Base-by-base conservation (phyloP, 92 coral and sea anemone species). In the Paramuricea clavata region DNA sequence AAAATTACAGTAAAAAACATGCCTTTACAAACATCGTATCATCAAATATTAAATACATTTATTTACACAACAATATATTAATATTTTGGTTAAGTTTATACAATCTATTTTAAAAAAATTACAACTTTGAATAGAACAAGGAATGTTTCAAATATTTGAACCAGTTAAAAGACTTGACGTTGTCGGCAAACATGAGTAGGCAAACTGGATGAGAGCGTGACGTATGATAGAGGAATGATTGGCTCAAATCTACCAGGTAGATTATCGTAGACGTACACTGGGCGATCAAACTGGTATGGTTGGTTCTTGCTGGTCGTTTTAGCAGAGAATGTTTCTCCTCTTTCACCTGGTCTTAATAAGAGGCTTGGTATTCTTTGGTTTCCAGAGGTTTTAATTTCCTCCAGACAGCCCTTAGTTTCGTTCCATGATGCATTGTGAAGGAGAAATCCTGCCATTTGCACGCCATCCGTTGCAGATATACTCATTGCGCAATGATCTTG, bases 381-480 rank as follows among this genome's bases (percentile, higher is more conserved):
- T 25, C 21, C 83, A 17, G 70, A 5, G n/a, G n/a, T n/a, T n/a
- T n/a, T n/a, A n/a, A n/a, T n/a, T 47, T 86, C 92, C 49, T 79
- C 68, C 31, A 95, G 78, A 61, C 91, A 89, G 5, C 83, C 65
- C 44, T 70, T 87, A 13, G 41, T 89, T 19, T 82, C 35, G 34
- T 95, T 95, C 98, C 98, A 95, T 15, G 92, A 87, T 41, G 98
- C 98, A 52, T 93, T 92, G 27, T 19, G 71, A 57, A 95, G 90
- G n/a, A 87, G 68, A 43, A 95, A 75, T 7, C 90, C 95, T 22
- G 93, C 84, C 76, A 95, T 78, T 77, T 84, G 94, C 67, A 95
- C 87, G 21, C 98, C 98, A 39, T 88, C 85, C 44, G 84, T 81
- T 10, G 97, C 91, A 31, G 97, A 76, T 69, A 94, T 86, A 19